Evolutionary conservation across 1,140 invertebrate genomes (phyloP).

Genomic region (Drosophila pandora): DNA sequence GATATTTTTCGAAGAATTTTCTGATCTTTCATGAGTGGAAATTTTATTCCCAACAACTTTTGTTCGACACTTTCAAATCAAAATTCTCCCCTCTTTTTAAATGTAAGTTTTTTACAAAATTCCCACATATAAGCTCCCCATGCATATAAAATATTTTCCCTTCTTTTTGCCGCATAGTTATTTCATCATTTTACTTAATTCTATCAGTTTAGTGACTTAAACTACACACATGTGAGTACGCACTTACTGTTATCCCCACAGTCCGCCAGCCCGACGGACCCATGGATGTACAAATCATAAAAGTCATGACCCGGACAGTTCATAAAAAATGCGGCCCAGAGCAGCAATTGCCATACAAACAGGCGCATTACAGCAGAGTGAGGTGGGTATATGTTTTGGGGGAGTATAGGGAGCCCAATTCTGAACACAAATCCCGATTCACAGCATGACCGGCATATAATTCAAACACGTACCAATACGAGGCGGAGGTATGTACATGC

Average conservation of each 20-base stretch:
- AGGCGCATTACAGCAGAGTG: constrained; percentile 60
- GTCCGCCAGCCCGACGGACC: constrained; percentile 12
- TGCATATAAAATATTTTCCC: neutral
- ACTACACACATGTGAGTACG: constrained; percentile 62
- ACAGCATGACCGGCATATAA: constrained; percentile 73
- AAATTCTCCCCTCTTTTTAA: neutral
- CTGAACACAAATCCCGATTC: constrained; percentile 46
- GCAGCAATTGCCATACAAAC: constrained; percentile 76
- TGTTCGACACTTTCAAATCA: neutral
- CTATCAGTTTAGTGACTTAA: constrained; percentile 65
- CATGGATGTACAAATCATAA: constrained; percentile 70
- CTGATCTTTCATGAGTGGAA: too few relatives aligned
- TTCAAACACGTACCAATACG: constrained; percentile 76
- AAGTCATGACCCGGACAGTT: constrained; percentile 72
- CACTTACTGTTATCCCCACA: constrained; percentile 14
- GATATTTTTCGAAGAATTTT: too few relatives aligned
- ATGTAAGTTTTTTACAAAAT: neutral
- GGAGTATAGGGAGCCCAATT: constrained; percentile 1
- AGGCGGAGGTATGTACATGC: constrained; percentile 8
- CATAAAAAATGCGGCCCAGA: constrained; percentile 75
- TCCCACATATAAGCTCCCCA: neutral
- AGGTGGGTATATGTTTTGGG: neutral
- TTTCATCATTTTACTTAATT: constrained; percentile 65
- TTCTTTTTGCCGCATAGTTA: constrained; percentile 55
- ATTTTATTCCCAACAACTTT: too few relatives aligned